phyloP scores from a whole-genome alignment of 2,113 vertebrate genomes.

The Phalacrocorax pelagicus region DNA sequence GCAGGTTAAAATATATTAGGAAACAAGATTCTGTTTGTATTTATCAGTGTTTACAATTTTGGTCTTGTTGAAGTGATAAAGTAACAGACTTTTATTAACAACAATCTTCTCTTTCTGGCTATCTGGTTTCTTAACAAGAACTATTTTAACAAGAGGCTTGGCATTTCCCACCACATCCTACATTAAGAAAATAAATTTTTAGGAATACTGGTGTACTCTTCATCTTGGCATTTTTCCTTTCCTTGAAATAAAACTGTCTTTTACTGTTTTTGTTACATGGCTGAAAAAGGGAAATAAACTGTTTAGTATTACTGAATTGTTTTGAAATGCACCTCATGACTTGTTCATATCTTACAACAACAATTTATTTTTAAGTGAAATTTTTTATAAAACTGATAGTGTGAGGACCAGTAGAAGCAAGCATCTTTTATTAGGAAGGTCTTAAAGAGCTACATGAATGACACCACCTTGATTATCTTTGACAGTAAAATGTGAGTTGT shows the following conservation, averaged over 20 bases:
- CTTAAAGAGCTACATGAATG: background rate
- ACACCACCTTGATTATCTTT: slow-evolving; percentile 87
- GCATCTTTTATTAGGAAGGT: background rate
- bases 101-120: background rate
- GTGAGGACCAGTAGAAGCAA: background rate
- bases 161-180: background rate
- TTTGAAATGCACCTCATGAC: background rate
- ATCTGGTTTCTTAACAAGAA: background rate
- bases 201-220: background rate
- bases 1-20: background rate
- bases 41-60: background rate
- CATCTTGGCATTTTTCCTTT: background rate
- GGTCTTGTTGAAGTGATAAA: background rate
- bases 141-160: background rate
- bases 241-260: background rate
- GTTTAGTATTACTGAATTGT: background rate
- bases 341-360: background rate
- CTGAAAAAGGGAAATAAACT: background rate
- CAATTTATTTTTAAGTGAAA: background rate
- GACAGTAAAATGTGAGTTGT: slow-evolving; percentile 84
- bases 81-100: background rate
- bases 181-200: background rate
- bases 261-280: background rate
- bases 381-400: background rate
- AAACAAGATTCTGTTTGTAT: background rate